These are phyloP conservation scores for Zaprionus ghesquierei DNA, from an alignment of 1,140 invertebrate species.

Conservation along the genomic window DNA sequence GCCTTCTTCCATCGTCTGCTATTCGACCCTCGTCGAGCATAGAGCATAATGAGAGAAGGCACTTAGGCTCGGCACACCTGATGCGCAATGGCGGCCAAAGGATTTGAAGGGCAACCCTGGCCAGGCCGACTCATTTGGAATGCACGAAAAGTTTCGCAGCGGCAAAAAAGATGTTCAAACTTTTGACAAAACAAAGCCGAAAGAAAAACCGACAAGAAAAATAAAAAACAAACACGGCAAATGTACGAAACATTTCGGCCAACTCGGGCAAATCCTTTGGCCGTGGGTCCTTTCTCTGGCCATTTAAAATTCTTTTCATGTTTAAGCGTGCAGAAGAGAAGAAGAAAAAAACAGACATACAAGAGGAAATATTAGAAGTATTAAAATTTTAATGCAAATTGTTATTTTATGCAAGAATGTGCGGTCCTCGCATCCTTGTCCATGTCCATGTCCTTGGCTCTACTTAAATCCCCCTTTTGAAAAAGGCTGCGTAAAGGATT, in stretches of 20 bases:
- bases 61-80: conserved; percentile 56
- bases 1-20: not conserved
- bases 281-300: conserved; percentile 31
- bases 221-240: conserved; percentile 13
- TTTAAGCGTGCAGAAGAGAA: conserved; percentile 54
- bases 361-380: conserved; percentile 72
- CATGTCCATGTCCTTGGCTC: conserved; percentile 34
- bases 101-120: conserved; percentile 43
- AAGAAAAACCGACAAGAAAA: not conserved
- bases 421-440: conserved; percentile 15
- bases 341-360: conserved; percentile 8
- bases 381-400: conserved; percentile 80
- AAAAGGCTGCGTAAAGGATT: conserved; percentile 75
- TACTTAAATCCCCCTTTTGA: conserved; percentile 65
- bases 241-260: conserved; percentile 11
- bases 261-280: conserved; percentile 36
- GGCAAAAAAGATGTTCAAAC: conserved; percentile 48
- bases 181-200: conserved; percentile 51
- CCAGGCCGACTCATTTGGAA: conserved; percentile 41
- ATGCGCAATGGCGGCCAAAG: conserved; percentile 51
- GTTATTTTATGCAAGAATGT: conserved; percentile 80
- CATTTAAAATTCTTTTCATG: conserved; percentile 77
- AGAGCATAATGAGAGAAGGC: conserved; percentile 49
- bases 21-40: not conserved
- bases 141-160: conserved; percentile 47